Evolutionary conservation across 2,888 invertebrate species (phyloP), one percentile per base, ranked within the genome.

Genomic region (Nomada lathburiana): DNA sequence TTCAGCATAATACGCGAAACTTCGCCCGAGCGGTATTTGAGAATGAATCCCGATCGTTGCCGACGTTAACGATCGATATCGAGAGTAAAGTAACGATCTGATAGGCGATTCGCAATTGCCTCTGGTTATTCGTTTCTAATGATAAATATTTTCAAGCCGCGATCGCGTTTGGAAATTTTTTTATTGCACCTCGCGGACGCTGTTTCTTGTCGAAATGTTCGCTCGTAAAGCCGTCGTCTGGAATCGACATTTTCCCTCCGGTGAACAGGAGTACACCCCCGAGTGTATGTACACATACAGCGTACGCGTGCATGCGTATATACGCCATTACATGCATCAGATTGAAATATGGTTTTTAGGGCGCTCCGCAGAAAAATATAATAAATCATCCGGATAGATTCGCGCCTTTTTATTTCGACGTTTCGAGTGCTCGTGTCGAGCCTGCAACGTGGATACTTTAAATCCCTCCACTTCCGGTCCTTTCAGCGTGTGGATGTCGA

Each of bases 311-410:
- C 18, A 44, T 1, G 47, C 1, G 47, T 47, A 44, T 60, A 44
- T 26, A n/a, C 47, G 44, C 79, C 76, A 70, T 70, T 65, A 65
- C 70, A 77, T 76, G 71, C 79, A 72, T 78, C 72, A 69, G 67
- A n/a, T 72, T 78, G 80, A 81, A 78, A 78, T 81, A 79, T 81
- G 79, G 79, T 73, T 78, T 81, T 81, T 64, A 79, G 72, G 59
- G 63, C 36, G 69, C n/a, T 18, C 62, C 26, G 42, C 52, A 53
- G 73, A 79, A 69, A 79, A 68, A 67, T 69, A 65, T 73, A 69
- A 79, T 81, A 81, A 81, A 81, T 79, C 79, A 78, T 68, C 68
- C 63, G 23, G 69, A 73, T 59, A 53, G 68, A 79, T 69, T 68
- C 78, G 16, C 57, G 57, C 63, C 57, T 71, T 80, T 77, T 77